These are phyloP conservation scores for Tinea pellionella DNA, from an alignment of 2,888 invertebrate genomes.

Conservation along the genomic window DNA sequence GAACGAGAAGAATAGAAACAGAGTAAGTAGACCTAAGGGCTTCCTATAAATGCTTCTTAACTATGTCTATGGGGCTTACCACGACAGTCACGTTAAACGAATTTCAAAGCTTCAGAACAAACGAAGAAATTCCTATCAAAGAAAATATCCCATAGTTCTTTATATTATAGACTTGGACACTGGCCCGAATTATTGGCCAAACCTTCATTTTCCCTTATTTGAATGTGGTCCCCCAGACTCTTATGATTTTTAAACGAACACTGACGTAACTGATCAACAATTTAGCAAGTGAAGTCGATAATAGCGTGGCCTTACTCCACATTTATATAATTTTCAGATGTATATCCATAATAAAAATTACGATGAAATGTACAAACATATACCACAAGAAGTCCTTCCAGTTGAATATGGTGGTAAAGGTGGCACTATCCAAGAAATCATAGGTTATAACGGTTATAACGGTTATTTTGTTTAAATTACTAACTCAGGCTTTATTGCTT, in stretches of 20 bases:
- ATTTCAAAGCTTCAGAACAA: too few species aligned
- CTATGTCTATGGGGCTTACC: too few species aligned
- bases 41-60: too few species aligned
- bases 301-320: background rate
- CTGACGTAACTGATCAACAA: background rate
- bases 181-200: too few species aligned
- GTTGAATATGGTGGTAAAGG: slow-evolving; percentile 75
- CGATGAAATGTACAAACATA: slow-evolving; percentile 65
- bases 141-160: too few species aligned
- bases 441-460: slow-evolving; percentile 50
- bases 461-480: too few species aligned
- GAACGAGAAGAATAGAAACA: slow-evolving; percentile 55
- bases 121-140: too few species aligned
- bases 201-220: too few species aligned
- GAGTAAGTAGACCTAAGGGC: slow-evolving; percentile 52
- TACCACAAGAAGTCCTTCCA: slow-evolving; percentile 71
- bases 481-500: too few species aligned
- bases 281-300: background rate
- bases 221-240: too few species aligned
- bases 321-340: slow-evolving; percentile 42
- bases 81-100: too few species aligned
- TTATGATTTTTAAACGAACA: background rate
- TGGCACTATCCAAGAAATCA: slow-evolving; percentile 59
- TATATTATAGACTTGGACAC: too few species aligned
- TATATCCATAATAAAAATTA: slow-evolving; percentile 65